A percentile compares a stretch with the other conserved stretches of the same genome.
Conservation (phyloP, 2,888 invertebrate species). For the Orthosia incerta region DNA sequence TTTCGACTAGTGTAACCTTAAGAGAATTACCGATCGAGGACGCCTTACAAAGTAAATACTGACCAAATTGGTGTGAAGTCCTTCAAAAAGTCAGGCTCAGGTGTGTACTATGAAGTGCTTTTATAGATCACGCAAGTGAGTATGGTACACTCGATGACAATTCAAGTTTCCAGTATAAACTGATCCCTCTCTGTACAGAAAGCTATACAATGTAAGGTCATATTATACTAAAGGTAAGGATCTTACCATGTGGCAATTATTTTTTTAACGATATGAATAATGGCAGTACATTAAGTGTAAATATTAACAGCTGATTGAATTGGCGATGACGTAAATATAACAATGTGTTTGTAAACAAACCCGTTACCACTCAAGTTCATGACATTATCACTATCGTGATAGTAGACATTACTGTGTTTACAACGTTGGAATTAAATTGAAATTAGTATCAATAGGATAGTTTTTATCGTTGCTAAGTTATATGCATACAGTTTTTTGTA, state of each 20-base stretch:
- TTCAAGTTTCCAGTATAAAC: neutral
- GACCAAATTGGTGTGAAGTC: conserved; percentile 25
- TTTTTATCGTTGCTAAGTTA: too few relatives aligned
- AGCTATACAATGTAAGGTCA: neutral
- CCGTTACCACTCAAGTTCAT: neutral
- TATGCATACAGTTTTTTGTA: too few relatives aligned
- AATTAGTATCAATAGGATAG: too few relatives aligned
- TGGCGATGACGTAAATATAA: neutral
- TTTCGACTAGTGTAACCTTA: too few relatives aligned
- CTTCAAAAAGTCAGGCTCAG: conserved; percentile 47
- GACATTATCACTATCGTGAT: neutral
- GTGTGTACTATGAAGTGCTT: neutral
- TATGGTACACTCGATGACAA: neutral
- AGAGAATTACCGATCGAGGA: neutral
- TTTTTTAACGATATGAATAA: neutral
- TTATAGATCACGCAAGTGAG: conserved; percentile 7
- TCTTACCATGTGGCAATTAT: neutral
- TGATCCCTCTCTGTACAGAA: too few relatives aligned
- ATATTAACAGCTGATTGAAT: neutral
- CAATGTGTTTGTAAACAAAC: neutral
- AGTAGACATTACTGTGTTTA: conserved; percentile 12
- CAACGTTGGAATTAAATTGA: neutral
- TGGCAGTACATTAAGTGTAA: neutral
- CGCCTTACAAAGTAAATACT: conserved; percentile 15
- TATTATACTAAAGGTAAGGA: neutral